These are phyloP conservation scores for Regulus satrapa DNA, from an alignment of 2,113 vertebrate genomes.

Conservation along the genomic window DNA sequence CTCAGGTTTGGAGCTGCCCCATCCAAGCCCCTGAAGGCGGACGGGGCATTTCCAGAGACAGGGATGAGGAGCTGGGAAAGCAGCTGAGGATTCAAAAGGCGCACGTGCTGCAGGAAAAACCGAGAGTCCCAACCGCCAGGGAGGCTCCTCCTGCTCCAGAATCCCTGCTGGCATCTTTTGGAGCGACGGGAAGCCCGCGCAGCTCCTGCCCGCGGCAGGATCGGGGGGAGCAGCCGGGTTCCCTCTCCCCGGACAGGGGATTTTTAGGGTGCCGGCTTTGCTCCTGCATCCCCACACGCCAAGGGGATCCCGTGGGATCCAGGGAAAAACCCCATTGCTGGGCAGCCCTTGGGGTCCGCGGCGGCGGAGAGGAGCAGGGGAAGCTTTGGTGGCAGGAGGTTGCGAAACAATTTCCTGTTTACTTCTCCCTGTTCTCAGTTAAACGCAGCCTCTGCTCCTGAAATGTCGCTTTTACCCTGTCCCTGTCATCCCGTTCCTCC, in stretches of 20 bases:
- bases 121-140: neutral
- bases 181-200: accelerated
- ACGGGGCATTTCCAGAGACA: neutral
- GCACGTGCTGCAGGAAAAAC: neutral
- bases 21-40: neutral
- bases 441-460: accelerated
- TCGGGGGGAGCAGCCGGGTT: neutral
- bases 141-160: neutral
- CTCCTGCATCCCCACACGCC: accelerated
- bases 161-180: neutral
- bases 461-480: neutral
- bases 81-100: neutral
- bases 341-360: accelerated
- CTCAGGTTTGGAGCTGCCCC: neutral
- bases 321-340: neutral
- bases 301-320: neutral
- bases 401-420: conserved; percentile 50
- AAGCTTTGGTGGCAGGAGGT: neutral
- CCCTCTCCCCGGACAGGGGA: accelerated
- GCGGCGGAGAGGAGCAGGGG: neutral
- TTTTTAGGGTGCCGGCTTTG: neutral
- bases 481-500: accelerated
- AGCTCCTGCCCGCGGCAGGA: neutral
- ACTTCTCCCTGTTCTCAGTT: neutral
- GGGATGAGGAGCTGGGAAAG: neutral